Evolutionary conservation across 2,797 vertebrate genomes (phyloP).

Genomic region (Coendou prehensilis): DNA sequence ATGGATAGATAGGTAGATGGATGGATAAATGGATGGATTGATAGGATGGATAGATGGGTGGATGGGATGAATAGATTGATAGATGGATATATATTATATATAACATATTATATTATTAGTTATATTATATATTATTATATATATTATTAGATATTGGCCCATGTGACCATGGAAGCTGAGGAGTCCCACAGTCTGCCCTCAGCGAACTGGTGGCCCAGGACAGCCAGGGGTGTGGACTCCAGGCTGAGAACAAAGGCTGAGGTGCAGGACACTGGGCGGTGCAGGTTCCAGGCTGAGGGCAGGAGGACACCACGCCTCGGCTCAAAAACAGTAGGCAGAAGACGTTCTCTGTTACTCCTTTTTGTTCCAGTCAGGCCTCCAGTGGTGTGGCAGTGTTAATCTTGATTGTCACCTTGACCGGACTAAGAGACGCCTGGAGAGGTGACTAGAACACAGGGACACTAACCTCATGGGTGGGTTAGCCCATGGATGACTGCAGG

Average conservation of each 20-base stretch:
- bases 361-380: not conserved
- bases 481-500: not conserved
- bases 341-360: rapidly evolving
- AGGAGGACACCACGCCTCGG: not conserved
- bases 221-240: not conserved
- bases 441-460: not conserved
- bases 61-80: too few species aligned
- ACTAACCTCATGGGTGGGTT: not conserved
- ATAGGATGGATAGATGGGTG: too few species aligned
- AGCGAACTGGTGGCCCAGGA: not conserved
- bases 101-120: too few species aligned
- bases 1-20: too few species aligned
- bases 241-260: not conserved
- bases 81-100: too few species aligned
- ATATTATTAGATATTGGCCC: too few species aligned
- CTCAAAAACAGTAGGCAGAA: rapidly evolving
- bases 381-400: not conserved
- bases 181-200: too few species aligned
- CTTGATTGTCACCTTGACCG: not conserved
- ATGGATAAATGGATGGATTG: too few species aligned
- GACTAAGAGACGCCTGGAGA: not conserved
- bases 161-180: not conserved
- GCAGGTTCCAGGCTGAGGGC: not conserved
- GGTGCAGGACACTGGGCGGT: not conserved
- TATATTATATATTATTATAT: too few species aligned